These are phyloP conservation scores for Dromius quadrimaculatus DNA, from an alignment of 2,888 invertebrate genomes.

Conservation along the genomic window DNA sequence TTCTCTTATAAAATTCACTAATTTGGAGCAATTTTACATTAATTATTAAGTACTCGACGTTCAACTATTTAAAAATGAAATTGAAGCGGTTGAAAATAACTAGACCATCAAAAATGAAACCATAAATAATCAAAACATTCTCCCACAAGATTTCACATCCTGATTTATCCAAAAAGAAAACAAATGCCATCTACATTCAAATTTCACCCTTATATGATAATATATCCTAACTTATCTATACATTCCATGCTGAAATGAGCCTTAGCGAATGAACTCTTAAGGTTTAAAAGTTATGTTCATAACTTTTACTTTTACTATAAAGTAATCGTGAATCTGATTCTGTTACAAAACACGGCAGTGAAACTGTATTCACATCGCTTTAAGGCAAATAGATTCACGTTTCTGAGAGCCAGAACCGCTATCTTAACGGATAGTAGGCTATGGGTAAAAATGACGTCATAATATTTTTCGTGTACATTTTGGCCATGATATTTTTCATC, in stretches of 20 bases:
- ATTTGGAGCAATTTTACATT: neutral
- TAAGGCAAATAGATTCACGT: conserved; percentile 25
- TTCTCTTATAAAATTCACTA: neutral
- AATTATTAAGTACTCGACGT: neutral
- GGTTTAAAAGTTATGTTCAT: conserved; percentile 12
- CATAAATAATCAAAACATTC: conserved; percentile 12
- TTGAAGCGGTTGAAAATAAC: neutral
- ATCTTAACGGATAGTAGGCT: neutral
- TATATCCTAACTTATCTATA: too few species aligned
- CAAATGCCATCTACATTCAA: neutral
- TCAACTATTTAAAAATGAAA: neutral
- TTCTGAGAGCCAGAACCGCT: neutral
- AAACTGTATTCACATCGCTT: conserved; percentile 20
- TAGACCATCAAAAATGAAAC: conserved; percentile 10
- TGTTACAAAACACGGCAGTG: conserved; percentile 39
- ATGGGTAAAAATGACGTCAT: neutral
- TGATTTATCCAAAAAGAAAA: neutral
- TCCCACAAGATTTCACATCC: conserved; percentile 10
- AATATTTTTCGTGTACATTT: neutral
- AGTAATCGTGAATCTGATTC: conserved; percentile 36
- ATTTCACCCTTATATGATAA: conserved; percentile 24
- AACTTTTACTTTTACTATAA: conserved; percentile 42
- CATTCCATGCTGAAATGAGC: neutral
- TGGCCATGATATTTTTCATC: conserved; percentile 2
- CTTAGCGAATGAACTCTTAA: neutral